Percentiles rank a stretch among this genome's conserved stretches.
Conservation (phyloP, 1,140 invertebrate species). For the Heliconius hewitsoni region DNA sequence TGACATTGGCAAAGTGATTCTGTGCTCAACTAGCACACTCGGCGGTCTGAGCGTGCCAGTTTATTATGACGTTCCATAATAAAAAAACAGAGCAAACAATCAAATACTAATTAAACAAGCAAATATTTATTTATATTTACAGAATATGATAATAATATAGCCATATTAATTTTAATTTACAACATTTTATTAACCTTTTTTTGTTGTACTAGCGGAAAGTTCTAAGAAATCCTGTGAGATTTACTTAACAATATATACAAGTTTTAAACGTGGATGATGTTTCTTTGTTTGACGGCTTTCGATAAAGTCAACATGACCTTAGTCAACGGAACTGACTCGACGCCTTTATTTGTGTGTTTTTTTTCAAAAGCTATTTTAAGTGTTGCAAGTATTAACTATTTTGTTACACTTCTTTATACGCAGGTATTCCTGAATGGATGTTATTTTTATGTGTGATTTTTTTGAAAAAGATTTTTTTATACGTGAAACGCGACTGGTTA, state of each 20-base stretch:
- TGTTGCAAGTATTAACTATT: slow-evolving; percentile 22
- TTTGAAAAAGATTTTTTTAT: too few relatives aligned
- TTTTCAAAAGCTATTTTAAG: slow-evolving; percentile 66
- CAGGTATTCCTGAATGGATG: not conserved
- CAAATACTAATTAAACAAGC: not conserved
- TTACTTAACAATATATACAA: slow-evolving; percentile 69
- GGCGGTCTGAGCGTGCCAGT: too few relatives aligned
- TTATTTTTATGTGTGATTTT: not conserved
- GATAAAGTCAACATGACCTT: slow-evolving; percentile 76
- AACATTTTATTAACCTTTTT: not conserved
- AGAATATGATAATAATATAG: not conserved
- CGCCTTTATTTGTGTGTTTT: slow-evolving; percentile 69
- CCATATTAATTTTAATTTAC: too few relatives aligned
- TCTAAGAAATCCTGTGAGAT: slow-evolving; percentile 63
- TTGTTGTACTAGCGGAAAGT: slow-evolving; percentile 5
- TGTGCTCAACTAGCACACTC: too few relatives aligned
- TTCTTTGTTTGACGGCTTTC: slow-evolving; percentile 73
- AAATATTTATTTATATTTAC: not conserved
- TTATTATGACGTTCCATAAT: too few relatives aligned
- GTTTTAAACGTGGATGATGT: slow-evolving; percentile 60
- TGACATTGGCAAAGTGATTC: too few relatives aligned
- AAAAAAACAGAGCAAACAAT: not conserved
- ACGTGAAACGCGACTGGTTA: too few relatives aligned
- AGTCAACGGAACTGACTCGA: slow-evolving; percentile 59
- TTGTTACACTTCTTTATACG: not conserved